phyloP scores from a whole-genome alignment of 2,113 vertebrate species.

The Larimichthys polyactis region DNA sequence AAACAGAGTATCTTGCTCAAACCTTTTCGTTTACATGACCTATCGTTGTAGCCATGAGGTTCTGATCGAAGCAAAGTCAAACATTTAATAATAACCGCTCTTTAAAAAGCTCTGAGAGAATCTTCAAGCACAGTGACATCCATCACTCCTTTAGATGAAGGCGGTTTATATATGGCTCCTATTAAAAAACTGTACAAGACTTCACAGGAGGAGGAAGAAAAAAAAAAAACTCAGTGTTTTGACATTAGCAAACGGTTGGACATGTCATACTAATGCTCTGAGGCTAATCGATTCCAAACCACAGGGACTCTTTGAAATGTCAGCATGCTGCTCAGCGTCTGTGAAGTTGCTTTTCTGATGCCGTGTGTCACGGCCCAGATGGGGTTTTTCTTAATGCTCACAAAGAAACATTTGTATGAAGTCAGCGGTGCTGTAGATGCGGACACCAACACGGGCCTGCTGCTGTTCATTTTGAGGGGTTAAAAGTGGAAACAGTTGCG shows the following conservation, averaged over 20 bases:
- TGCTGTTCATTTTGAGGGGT: not conserved
- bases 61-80: not conserved
- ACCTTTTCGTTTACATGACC: not conserved
- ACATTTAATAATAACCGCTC: not conserved
- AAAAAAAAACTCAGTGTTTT: conserved; percentile 37
- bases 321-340: conserved; percentile 21
- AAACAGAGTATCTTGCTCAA: not conserved
- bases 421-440: not conserved
- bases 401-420: conserved; percentile 23
- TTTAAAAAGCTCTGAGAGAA: not conserved
- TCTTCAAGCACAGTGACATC: not conserved
- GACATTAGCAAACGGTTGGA: conserved; percentile 39
- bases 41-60: not conserved
- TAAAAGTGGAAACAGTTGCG: conserved; percentile 1
- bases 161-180: conserved; percentile 6
- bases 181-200: conserved; percentile 14
- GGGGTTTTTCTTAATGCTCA: conserved; percentile 30
- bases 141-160: not conserved
- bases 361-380: conserved; percentile 48
- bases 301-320: conserved; percentile 41
- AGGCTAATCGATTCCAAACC: conserved; percentile 54
- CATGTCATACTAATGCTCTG: conserved; percentile 36
- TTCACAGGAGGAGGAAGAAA: conserved; percentile 1
- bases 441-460: not conserved
- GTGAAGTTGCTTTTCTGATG: conserved; percentile 24